These are phyloP conservation scores for Patella vulgata DNA, from an alignment of 1,140 invertebrate genomes.

Conservation along the genomic window DNA sequence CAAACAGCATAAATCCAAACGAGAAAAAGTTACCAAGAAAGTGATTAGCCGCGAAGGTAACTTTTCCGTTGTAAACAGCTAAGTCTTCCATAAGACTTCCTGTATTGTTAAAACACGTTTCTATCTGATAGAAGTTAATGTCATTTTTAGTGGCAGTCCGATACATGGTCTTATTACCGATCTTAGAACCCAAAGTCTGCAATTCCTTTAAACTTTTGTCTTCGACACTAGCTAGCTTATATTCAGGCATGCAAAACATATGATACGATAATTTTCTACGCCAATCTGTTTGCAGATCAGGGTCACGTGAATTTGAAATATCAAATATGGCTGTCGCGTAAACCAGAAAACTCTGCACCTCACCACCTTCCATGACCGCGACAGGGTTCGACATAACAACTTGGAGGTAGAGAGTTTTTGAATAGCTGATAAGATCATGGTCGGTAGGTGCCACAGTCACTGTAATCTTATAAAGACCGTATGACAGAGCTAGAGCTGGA, in stretches of 20 bases:
- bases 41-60: conserved; percentile 47
- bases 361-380: conserved; percentile 46
- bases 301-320: conserved; percentile 52
- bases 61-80: conserved; percentile 34
- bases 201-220: conserved; percentile 18
- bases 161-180: conserved; percentile 38
- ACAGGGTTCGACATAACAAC: conserved; percentile 51
- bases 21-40: conserved; percentile 36
- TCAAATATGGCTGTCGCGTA: conserved; percentile 55
- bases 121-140: conserved; percentile 46
- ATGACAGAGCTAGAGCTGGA: conserved; percentile 47
- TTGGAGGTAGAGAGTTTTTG: conserved; percentile 36
- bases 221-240: conserved; percentile 17
- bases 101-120: conserved; percentile 33
- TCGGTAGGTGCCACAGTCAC: conserved; percentile 45
- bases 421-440: conserved; percentile 27
- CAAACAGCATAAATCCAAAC: conserved; percentile 46
- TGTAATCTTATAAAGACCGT: conserved; percentile 55
- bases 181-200: conserved; percentile 23
- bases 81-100: conserved; percentile 25
- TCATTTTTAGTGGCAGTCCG: conserved; percentile 40
- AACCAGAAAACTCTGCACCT: conserved; percentile 41
- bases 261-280: conserved; percentile 44
- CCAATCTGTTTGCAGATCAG: conserved; percentile 48
- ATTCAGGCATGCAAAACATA: conserved; percentile 48